Conservation (phyloP, 2,113 vertebrate genomes). For the Oreocharis arfaki region DNA sequence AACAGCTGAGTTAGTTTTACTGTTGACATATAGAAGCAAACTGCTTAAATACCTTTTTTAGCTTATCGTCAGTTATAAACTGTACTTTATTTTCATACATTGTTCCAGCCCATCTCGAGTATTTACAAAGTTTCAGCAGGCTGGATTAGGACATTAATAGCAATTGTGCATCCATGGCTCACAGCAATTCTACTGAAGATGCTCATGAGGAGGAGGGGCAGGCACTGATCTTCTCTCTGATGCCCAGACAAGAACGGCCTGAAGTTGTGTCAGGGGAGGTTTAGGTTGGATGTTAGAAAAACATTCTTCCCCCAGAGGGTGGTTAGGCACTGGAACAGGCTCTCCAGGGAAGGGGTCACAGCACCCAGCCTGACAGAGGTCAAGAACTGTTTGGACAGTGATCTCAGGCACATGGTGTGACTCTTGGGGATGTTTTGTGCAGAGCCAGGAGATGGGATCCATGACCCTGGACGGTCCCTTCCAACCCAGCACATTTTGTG, state of each 20-base stretch:
- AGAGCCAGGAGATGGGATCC: background rate
- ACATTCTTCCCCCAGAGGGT: background rate
- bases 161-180: background rate
- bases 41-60: background rate
- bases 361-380: background rate
- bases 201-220: background rate
- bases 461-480: background rate
- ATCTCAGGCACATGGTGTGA: background rate
- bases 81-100: background rate
- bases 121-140: background rate
- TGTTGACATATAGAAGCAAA: background rate
- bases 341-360: background rate
- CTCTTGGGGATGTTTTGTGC: background rate
- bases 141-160: background rate
- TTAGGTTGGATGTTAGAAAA: background rate
- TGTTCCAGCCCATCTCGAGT: background rate
- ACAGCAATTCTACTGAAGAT: background rate
- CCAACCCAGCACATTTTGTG: background rate
- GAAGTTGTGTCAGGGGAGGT: background rate
- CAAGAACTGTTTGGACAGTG: background rate
- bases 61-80: background rate
- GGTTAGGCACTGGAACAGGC: background rate
- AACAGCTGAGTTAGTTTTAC: background rate
- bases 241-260: fast-evolving
- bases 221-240: no score